Evolutionary conservation across 2,888 invertebrate species (phyloP).

Genomic region (Agrenia bidenticulata): DNA sequence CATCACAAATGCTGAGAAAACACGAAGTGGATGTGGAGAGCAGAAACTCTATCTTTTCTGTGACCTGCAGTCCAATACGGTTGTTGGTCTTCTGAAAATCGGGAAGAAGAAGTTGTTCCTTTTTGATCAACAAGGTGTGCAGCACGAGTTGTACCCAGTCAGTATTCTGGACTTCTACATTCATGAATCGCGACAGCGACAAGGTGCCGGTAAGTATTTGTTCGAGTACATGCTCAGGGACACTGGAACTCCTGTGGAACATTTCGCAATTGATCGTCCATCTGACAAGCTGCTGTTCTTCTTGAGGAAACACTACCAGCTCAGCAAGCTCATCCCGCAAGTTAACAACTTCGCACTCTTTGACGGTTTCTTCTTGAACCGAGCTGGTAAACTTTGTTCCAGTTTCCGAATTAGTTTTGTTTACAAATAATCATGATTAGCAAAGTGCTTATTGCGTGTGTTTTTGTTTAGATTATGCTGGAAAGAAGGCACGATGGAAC

Average conservation of each 20-base stretch:
- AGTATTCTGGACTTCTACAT: constrained; percentile 94
- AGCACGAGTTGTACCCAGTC: constrained; percentile 75
- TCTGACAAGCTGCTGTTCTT: constrained; percentile 86
- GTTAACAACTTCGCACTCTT: constrained; percentile 86
- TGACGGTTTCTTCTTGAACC: constrained; percentile 70
- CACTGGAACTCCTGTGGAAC: constrained; percentile 66
- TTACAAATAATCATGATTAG: too few species aligned
- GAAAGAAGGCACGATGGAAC: constrained; percentile 47
- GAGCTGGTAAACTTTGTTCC: constrained; percentile 43
- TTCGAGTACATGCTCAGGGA: constrained; percentile 74
- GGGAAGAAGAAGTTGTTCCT: constrained; percentile 88
- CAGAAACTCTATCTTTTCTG: constrained; percentile 48
- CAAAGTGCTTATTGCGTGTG: too few species aligned
- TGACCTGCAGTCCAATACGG: constrained; percentile 55
- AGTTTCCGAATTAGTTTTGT: too few species aligned
- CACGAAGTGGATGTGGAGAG: constrained; percentile 32
- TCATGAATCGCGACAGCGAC: constrained; percentile 77
- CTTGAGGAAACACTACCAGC: constrained; percentile 77
- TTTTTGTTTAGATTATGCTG: constrained; percentile 44
- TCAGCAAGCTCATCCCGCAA: constrained; percentile 70
- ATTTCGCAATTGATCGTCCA: constrained; percentile 89
- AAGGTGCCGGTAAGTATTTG: constrained; percentile 78
- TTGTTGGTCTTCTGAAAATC: constrained; percentile 86
- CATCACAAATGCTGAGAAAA: constrained; percentile 49
- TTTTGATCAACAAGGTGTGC: constrained; percentile 68